These are phyloP conservation scores for Acanthiza pusilla DNA, from an alignment of 2,797 vertebrate species.

Conservation along the genomic window DNA sequence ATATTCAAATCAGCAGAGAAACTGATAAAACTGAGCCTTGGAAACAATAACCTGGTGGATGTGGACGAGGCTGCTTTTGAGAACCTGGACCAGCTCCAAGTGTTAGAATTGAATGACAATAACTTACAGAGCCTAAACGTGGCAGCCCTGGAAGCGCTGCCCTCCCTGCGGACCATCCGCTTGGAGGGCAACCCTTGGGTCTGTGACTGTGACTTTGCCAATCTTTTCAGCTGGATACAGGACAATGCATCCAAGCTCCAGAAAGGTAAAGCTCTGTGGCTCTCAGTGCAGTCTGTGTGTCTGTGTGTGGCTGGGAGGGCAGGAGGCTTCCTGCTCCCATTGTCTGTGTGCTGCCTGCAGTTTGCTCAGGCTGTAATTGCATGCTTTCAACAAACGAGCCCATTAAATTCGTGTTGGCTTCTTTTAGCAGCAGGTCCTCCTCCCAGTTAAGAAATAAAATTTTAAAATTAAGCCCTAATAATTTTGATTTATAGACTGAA, in stretches of 20 bases:
- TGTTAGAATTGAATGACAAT: conserved; percentile 92
- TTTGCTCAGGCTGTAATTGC: not conserved
- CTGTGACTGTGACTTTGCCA: conserved; percentile 95
- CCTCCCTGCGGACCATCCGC: conserved; percentile 87
- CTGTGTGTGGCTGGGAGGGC: not conserved
- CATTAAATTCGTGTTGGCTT: not conserved
- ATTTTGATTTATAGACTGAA: not conserved
- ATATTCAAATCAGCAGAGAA: conserved; percentile 88
- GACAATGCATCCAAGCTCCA: conserved; percentile 92
- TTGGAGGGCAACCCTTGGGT: conserved; percentile 97
- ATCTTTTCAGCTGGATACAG: conserved; percentile 90
- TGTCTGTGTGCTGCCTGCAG: not conserved
- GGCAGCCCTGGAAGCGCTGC: conserved; percentile 85
- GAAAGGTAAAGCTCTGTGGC: conserved; percentile 80
- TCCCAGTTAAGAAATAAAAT: not conserved
- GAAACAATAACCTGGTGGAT: conserved; percentile 88
- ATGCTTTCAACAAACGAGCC: not conserved
- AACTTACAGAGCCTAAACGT: conserved; percentile 88
- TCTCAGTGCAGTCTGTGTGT: not conserved
- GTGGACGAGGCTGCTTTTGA: conserved; percentile 91
- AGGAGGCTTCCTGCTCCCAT: not conserved
- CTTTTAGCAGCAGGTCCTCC: not conserved
- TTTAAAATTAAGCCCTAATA: not conserved
- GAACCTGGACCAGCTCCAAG: conserved; percentile 89
- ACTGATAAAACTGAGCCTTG: conserved; percentile 89